Conservation (phyloP, 2,113 vertebrate genomes). For the Chaenogobius annularis region DNA sequence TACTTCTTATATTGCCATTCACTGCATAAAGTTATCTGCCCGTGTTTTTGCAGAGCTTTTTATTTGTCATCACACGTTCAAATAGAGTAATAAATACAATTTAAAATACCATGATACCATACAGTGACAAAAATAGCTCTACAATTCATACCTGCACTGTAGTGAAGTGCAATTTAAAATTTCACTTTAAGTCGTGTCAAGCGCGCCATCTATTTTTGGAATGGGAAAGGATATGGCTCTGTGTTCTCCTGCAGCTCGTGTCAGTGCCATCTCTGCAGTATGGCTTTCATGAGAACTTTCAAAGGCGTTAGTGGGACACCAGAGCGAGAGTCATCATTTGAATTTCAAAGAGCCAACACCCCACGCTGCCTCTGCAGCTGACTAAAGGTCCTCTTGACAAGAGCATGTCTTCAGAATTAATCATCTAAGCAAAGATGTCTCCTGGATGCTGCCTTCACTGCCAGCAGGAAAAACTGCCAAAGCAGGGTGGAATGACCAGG, state of each 20-base stretch:
- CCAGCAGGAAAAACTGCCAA: constrained; percentile 21
- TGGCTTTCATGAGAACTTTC: constrained; percentile 55
- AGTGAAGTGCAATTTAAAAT: constrained; percentile 31
- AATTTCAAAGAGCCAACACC: constrained; percentile 72
- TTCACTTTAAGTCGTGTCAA: constrained; percentile 43
- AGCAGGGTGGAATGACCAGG: constrained; percentile 20
- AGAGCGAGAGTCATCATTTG: constrained; percentile 64
- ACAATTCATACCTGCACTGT: constrained; percentile 15
- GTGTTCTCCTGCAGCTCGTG: constrained; percentile 39
- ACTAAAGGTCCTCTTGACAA: constrained; percentile 56
- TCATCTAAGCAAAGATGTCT: constrained; percentile 50
- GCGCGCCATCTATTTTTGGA: constrained; percentile 61
- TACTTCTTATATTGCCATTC: not conserved
- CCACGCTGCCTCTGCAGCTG: constrained; percentile 46
- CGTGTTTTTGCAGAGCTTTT: not conserved
- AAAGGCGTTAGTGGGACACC: constrained; percentile 53
- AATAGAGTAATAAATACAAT: no score
- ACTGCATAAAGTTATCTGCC: no score
- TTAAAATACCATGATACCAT: not conserved
- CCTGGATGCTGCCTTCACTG: constrained; percentile 40
- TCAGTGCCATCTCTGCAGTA: constrained; percentile 48
- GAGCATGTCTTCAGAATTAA: constrained; percentile 60
- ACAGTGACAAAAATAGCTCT: constrained; percentile 1
- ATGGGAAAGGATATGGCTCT: constrained; percentile 34
- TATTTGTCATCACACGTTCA: not conserved